Percentiles rank a stretch among this genome's conserved stretches.
Evolutionary conservation across 2,113 vertebrate species (phyloP).

Genomic region (Raphicerus campestris): DNA sequence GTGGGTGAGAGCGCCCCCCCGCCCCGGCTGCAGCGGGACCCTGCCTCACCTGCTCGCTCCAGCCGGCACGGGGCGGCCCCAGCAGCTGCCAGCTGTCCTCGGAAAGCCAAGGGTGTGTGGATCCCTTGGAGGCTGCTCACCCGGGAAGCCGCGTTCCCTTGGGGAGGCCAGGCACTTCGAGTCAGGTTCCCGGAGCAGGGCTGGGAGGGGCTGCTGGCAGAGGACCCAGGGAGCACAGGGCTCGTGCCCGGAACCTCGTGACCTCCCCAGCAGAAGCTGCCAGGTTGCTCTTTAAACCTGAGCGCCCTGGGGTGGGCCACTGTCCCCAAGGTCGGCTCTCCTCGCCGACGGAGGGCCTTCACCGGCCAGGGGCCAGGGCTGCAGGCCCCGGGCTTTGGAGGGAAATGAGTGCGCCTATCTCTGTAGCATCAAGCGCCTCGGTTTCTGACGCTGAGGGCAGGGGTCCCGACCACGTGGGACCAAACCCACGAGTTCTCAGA

Average conservation of each 20-base stretch:
- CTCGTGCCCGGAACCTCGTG: fast-evolving
- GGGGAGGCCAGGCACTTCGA: fast-evolving
- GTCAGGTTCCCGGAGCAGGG: background rate
- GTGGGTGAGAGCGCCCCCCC: fast-evolving
- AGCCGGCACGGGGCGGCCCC: fast-evolving
- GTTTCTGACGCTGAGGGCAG: background rate
- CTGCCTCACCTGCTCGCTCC: background rate
- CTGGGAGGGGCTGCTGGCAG: background rate
- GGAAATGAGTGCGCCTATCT: fast-evolving
- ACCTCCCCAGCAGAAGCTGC: no score
- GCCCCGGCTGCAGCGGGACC: background rate
- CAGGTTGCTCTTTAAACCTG: background rate
- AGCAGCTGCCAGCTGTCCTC: fast-evolving
- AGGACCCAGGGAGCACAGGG: background rate
- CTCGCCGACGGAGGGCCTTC: fast-evolving
- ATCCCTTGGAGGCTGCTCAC: background rate
- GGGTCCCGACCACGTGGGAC: fast-evolving
- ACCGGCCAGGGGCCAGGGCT: fast-evolving
- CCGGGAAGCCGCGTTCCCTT: background rate
- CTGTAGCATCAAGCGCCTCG: background rate
- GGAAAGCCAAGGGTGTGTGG: fast-evolving
- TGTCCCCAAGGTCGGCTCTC: fast-evolving
- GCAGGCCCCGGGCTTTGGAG: background rate
- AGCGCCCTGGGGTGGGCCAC: fast-evolving
- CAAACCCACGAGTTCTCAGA: background rate